Evolutionary conservation across 2,888 invertebrate species (phyloP).

Genomic region (Escarpia spicata): DNA sequence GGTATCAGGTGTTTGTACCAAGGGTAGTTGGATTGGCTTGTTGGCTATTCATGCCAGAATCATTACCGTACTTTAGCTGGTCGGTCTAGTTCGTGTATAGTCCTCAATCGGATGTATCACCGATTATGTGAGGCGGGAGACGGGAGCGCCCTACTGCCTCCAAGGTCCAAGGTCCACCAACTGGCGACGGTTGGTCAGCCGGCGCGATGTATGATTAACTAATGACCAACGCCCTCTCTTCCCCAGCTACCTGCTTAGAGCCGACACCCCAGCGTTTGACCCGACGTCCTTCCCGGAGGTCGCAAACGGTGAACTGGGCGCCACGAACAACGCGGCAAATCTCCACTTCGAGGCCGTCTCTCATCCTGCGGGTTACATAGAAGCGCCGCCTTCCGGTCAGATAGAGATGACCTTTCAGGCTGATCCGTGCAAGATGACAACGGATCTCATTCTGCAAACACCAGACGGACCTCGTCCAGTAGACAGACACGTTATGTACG

Average conservation of each 20-base stretch:
- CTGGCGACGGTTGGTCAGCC: too few species aligned
- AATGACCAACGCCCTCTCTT: not conserved
- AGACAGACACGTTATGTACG: not conserved
- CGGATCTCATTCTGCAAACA: not conserved
- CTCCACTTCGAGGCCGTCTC: slow-evolving; percentile 1
- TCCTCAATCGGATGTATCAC: too few species aligned
- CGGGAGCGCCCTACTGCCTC: too few species aligned
- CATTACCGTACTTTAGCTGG: too few species aligned
- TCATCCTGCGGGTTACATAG: not conserved
- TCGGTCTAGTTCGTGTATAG: too few species aligned
- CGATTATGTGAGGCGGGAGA: too few species aligned
- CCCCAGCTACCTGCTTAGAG: not conserved
- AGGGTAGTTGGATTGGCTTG: too few species aligned
- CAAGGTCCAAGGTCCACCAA: too few species aligned
- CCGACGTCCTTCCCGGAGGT: not conserved
- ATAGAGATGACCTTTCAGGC: not conserved
- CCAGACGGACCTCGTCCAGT: not conserved
- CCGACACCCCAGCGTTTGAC: not conserved
- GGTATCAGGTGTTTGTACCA: too few species aligned
- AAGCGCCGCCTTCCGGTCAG: not conserved
- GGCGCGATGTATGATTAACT: not conserved
- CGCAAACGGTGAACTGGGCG: not conserved
- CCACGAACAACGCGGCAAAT: not conserved
- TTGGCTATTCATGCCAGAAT: too few species aligned
- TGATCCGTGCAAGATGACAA: not conserved